A percentile compares a stretch with the other conserved stretches of the same genome.
Conservation (phyloP, 2,888 invertebrate species). For the Electrophaes corylata region DNA sequence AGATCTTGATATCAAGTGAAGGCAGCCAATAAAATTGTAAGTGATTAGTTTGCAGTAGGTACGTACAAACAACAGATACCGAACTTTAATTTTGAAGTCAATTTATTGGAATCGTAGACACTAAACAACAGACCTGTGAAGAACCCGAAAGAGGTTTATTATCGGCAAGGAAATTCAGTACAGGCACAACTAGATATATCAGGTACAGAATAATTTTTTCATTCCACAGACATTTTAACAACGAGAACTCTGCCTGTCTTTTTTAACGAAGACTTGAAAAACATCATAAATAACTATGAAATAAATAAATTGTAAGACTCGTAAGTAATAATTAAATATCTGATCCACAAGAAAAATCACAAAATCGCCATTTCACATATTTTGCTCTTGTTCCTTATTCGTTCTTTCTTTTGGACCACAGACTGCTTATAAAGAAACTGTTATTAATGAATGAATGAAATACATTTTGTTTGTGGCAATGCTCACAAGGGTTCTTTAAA, state of each 20-base stretch:
- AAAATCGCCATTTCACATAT: constrained; percentile 81
- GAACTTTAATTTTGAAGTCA: neutral
- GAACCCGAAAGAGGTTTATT: constrained; percentile 20
- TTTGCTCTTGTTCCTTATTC: too few relatives aligned
- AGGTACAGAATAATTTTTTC: constrained; percentile 25
- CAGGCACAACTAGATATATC: constrained; percentile 34
- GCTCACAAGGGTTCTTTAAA: too few relatives aligned
- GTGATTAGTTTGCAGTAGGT: constrained; percentile 1
- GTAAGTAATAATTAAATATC: constrained; percentile 33
- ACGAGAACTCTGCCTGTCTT: constrained; percentile 8
- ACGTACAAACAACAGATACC: neutral
- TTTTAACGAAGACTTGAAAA: constrained; percentile 27
- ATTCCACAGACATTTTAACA: constrained; percentile 29
- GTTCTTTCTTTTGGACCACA: too few relatives aligned
- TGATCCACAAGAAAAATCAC: constrained; percentile 63
- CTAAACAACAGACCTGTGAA: constrained; percentile 16
- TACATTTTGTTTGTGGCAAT: too few relatives aligned
- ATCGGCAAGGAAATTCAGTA: constrained; percentile 34
- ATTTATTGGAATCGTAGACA: neutral
- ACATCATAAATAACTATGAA: constrained; percentile 39
- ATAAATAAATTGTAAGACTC: constrained; percentile 38
- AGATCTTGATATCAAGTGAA: constrained; percentile 23
- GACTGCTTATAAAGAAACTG: too few relatives aligned
- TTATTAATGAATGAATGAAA: too few relatives aligned
- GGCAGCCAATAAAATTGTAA: constrained; percentile 1